A percentile compares a stretch with the other conserved stretches of the same genome.
Conservation (phyloP, 1,140 invertebrate species). For the Macrostomum lignano region DNA sequence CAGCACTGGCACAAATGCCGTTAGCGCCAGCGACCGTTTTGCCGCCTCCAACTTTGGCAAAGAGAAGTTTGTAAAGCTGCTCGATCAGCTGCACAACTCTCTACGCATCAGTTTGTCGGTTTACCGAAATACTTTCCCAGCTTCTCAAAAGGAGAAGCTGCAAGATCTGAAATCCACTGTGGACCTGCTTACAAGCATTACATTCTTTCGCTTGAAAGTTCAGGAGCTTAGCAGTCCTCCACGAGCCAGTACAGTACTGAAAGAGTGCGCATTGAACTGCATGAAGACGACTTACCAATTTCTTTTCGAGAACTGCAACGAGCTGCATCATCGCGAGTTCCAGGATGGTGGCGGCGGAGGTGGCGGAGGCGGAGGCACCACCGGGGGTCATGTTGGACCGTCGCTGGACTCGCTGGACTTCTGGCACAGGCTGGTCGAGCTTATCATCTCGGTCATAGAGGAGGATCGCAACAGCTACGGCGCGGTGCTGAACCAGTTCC, state of each 20-base stretch:
- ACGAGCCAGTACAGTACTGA: conserved; percentile 79
- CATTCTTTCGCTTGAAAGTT: conserved; percentile 95
- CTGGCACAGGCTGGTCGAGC: conserved; percentile 7
- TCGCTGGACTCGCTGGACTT: conserved; percentile 8
- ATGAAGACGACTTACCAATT: conserved; percentile 88
- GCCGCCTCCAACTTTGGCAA: conserved; percentile 98
- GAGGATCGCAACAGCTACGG: conserved; percentile 8
- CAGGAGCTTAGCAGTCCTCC: conserved; percentile 90
- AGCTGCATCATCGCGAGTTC: conserved; percentile 67
- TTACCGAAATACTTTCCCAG: conserved; percentile 92
- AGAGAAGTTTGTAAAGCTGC: conserved; percentile 94
- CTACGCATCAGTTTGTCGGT: conserved; percentile 85
- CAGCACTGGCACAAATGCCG: conserved; percentile 53
- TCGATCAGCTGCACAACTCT: conserved; percentile 94
- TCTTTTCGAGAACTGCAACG: conserved; percentile 85
- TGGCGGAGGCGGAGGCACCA: neutral
- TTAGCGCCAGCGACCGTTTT: conserved; percentile 82
- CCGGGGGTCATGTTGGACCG: no score
- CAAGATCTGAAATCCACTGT: conserved; percentile 90
- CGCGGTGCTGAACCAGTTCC: conserved; percentile 21
- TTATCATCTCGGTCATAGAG: conserved; percentile 8
- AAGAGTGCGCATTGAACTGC: conserved; percentile 94
- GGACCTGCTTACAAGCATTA: conserved; percentile 75
- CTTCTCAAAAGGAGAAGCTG: conserved; percentile 69
- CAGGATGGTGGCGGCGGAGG: conserved; percentile 26